Percentiles rank a stretch among this genome's conserved stretches.
Evolutionary conservation across 2,888 invertebrate species (phyloP).

Genomic region (Phania funesta): DNA sequence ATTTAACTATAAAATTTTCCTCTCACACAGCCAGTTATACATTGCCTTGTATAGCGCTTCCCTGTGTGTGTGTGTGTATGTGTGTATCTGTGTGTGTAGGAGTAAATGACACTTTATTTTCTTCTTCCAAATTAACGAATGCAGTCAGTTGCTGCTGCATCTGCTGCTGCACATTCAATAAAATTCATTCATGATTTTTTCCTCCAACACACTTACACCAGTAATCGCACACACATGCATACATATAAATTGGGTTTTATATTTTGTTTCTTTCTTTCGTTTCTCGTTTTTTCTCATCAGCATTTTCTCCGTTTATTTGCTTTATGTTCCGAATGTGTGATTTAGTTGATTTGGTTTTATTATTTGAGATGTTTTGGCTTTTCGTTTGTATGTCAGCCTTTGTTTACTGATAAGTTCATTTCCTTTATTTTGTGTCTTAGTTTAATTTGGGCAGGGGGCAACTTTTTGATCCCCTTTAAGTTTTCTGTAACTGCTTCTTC

Average conservation of each 20-base stretch:
- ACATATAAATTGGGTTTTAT: neutral
- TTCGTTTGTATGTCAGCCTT: constrained; percentile 41
- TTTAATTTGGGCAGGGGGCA: constrained; percentile 3
- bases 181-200: constrained; percentile 68
- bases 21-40: neutral
- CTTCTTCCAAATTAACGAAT: constrained; percentile 30
- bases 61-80: neutral
- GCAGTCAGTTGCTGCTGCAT: constrained; percentile 34
- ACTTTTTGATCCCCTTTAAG: neutral
- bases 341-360: constrained; percentile 36
- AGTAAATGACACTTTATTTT: constrained; percentile 56
- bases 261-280: neutral
- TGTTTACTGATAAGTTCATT: constrained; percentile 56
- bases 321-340: constrained; percentile 35
- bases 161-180: constrained; percentile 61
- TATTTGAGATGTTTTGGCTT: constrained; percentile 5
- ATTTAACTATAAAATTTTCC: neutral
- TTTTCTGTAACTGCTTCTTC: neutral
- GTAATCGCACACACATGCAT: constrained; percentile 7
- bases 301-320: constrained; percentile 32
- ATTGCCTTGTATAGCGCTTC: neutral
- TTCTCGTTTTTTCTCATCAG: constrained; percentile 19
- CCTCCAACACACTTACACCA: neutral
- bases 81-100: constrained; percentile 29
- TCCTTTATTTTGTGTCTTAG: constrained; percentile 19